Conservation (phyloP, 2,888 invertebrate species). For the Diogma glabrata region DNA sequence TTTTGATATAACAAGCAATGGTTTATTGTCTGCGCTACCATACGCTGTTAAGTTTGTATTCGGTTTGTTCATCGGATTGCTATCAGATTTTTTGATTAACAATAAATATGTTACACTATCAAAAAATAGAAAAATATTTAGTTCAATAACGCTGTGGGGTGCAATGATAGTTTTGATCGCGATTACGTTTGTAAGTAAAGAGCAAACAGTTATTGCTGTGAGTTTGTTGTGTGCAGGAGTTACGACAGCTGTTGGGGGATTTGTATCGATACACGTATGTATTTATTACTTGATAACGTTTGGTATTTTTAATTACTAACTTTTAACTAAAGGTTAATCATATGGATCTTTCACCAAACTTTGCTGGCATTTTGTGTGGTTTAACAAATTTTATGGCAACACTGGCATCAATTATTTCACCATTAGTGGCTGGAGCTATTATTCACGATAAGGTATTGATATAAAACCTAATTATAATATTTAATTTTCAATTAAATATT, state of each 20-base stretch:
- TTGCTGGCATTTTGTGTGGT: slow-evolving; percentile 58
- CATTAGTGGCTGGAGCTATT: slow-evolving; percentile 45
- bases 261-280: slow-evolving; percentile 47
- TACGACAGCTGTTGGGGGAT: slow-evolving; percentile 48
- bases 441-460: slow-evolving; percentile 44
- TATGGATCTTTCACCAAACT: slow-evolving; percentile 58
- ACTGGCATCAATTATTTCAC: slow-evolving; percentile 49
- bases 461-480: slow-evolving; percentile 11
- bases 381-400: slow-evolving; percentile 54
- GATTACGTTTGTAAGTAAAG: slow-evolving; percentile 40
- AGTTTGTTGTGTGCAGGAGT: too few relatives aligned
- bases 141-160: slow-evolving; percentile 37
- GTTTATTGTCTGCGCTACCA: slow-evolving; percentile 41
- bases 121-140: slow-evolving; percentile 31
- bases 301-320: slow-evolving; percentile 17
- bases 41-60: slow-evolving; percentile 40
- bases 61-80: slow-evolving; percentile 39
- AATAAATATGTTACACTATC: slow-evolving; percentile 33
- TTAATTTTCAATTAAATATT: slow-evolving; percentile 19
- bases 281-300: too few relatives aligned
- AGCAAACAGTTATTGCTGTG: slow-evolving; percentile 38
- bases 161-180: slow-evolving; percentile 45
- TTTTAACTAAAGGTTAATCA: slow-evolving; percentile 47
- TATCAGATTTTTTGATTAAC: slow-evolving; percentile 40
- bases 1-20: slow-evolving; percentile 46